Evolutionary conservation across 1,140 invertebrate species (phyloP).

Genomic region (Drosophila cardini): DNA sequence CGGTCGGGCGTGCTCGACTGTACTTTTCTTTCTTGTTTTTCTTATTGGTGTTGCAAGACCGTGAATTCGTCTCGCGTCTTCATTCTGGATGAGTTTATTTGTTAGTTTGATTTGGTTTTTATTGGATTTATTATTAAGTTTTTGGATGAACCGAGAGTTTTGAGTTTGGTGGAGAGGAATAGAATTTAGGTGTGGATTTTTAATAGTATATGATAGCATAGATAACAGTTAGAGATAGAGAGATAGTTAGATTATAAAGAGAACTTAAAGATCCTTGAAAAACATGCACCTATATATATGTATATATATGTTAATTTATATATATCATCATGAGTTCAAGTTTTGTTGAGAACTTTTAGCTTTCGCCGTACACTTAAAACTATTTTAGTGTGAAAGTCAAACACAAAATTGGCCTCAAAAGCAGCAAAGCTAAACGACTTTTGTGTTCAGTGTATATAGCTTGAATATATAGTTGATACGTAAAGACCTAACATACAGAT

Average conservation of each 20-base stretch:
- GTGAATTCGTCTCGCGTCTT: constrained; percentile 84
- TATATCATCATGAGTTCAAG: constrained; percentile 25
- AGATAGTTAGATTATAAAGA: constrained; percentile 20
- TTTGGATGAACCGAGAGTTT: constrained; percentile 62
- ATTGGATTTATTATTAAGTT: constrained; percentile 46
- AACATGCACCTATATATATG: constrained; percentile 52
- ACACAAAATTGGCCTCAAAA: constrained; percentile 59
- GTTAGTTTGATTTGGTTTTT: constrained; percentile 62
- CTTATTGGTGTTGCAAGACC: constrained; percentile 85
- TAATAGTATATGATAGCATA: constrained; percentile 41
- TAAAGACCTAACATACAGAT: constrained; percentile 47
- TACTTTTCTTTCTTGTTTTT: too few species aligned
- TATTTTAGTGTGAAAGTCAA: constrained; percentile 49
- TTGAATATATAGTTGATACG: constrained; percentile 33
- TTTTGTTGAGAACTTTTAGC: constrained; percentile 25
- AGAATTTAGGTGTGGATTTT: constrained; percentile 75
- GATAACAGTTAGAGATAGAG: constrained; percentile 30
- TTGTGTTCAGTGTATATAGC: constrained; percentile 28
- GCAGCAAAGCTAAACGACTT: constrained; percentile 65
- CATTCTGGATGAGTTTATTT: constrained; percentile 81
- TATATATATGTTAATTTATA: constrained; percentile 13
- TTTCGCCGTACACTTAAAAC: constrained; percentile 10
- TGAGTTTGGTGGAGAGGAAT: constrained; percentile 73
- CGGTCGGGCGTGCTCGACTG: too few species aligned
- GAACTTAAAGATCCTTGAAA: constrained; percentile 44